Evolutionary conservation across 2,113 vertebrate genomes (phyloP).

Genomic region (Herpetotheres cachinnans): DNA sequence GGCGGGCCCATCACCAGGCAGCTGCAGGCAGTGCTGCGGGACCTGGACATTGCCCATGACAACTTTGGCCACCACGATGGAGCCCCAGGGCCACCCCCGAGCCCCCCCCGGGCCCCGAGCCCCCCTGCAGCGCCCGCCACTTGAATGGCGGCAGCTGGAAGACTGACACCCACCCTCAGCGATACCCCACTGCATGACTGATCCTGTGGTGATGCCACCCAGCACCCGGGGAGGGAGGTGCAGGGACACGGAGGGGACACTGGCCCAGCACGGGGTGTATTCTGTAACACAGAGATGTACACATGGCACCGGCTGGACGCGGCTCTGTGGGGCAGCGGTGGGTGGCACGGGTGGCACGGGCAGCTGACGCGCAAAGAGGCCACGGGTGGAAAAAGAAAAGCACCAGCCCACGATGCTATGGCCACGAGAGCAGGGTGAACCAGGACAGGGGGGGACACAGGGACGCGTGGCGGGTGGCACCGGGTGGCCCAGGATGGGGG

Average conservation of each 20-base stretch:
- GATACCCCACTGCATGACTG: neutral
- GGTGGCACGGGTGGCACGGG: neutral
- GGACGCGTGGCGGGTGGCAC: neutral
- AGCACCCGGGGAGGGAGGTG: neutral
- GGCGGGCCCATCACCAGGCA: neutral
- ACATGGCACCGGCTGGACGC: conserved; percentile 7
- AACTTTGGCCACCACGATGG: neutral
- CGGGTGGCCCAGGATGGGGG: neutral
- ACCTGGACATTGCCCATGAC: neutral
- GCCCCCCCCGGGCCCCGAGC: neutral
- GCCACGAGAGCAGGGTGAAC: neutral
- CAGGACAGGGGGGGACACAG: neutral
- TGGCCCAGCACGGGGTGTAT: conserved; percentile 2
- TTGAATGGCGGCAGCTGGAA: neutral
- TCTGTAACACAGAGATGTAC: conserved; percentile 30
- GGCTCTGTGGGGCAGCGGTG: neutral
- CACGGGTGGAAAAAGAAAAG: neutral
- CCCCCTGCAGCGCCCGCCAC: neutral
- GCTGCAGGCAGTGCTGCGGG: neutral
- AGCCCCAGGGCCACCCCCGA: too few relatives aligned
- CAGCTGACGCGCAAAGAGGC: neutral
- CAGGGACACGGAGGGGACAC: neutral
- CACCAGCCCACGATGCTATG: conserved; percentile 5
- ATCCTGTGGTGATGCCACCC: neutral
- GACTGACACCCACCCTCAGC: neutral